Evolutionary conservation across 1,140 invertebrate genomes (phyloP), one percentile per base, ranked within the genome.

Genomic region (Alviniconcha marisindica): DNA sequence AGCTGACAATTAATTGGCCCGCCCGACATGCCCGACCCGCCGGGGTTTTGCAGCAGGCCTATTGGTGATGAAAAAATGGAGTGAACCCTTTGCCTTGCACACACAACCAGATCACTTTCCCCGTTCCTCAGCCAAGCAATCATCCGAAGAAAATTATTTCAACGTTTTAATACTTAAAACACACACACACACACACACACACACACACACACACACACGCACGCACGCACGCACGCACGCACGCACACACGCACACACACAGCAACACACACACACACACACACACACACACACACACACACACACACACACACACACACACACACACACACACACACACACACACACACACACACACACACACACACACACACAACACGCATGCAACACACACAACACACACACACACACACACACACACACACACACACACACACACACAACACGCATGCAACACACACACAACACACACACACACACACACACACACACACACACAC

Each of bases 271-370:
- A 33, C 60, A 33, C 60, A 66, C 60, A 33, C 28, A 33, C 60
- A 21, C 60, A 66, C 60, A 21, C 28, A 31, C 24, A 21, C 28
- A 66, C 15, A 21, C 60, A 66, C 28, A 21, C 28, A 66, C 24
- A 21, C 60, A 33, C 60, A 10, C 60, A 33, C 60, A 21, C 60
- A 33, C 60, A 21, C 60, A 66, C 60, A 33, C 60, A 66, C 60
- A 33, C 15, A 66, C 60, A 33, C 60, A 66, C 60, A 33, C 60
- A 66, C 60, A 66, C 63, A 66, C 63, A 66, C 63, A 66, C 63
- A 66, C 63, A 66, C 63, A 66, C 63, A 66, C 63, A 66, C 63
- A 66, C 63, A 66, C 63, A 33, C 63, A 66, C 63, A 33, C 63
- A 66, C 63, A 66, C 63, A 36, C 63, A 66, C 28, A 66, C 28